Conservation (phyloP, 2,113 vertebrate genomes). For the Alosa alosa region DNA sequence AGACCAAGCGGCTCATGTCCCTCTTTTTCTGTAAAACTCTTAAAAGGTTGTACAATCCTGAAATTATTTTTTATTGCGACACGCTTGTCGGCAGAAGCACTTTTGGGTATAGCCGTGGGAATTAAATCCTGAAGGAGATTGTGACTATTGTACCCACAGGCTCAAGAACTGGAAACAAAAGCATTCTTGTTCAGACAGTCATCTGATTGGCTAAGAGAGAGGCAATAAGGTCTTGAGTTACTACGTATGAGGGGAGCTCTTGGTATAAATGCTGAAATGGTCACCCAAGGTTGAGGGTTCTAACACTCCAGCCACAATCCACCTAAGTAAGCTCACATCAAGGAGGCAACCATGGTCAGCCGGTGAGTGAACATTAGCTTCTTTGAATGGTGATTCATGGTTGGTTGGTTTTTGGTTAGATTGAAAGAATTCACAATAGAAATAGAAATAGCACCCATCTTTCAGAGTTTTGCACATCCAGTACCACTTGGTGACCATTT, state of each 20-base stretch:
- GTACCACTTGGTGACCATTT: background rate
- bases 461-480: background rate
- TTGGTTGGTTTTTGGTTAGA: background rate
- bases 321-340: constrained; percentile 16
- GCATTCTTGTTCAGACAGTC: constrained; percentile 63
- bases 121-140: constrained; percentile 69
- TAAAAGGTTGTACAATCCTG: constrained; percentile 40
- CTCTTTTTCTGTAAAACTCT: background rate
- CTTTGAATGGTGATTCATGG: background rate
- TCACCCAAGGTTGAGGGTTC: constrained; percentile 37
- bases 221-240: constrained; percentile 44
- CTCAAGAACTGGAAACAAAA: constrained; percentile 76
- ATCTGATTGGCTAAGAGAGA: constrained; percentile 59
- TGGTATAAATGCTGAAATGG: constrained; percentile 61
- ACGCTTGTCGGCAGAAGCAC: constrained; percentile 42
- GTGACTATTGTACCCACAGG: constrained; percentile 61
- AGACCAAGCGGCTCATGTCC: background rate
- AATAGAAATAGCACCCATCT: too few relatives aligned
- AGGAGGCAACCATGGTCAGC: constrained; percentile 79
- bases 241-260: constrained; percentile 33
- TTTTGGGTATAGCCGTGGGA: constrained; percentile 41
- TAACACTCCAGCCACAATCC: constrained; percentile 4
- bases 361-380: constrained; percentile 76
- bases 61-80: constrained; percentile 47
- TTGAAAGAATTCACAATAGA: background rate